Conservation (phyloP, 2,113 vertebrate genomes). For the Heterotilapia buettikoferi region DNA sequence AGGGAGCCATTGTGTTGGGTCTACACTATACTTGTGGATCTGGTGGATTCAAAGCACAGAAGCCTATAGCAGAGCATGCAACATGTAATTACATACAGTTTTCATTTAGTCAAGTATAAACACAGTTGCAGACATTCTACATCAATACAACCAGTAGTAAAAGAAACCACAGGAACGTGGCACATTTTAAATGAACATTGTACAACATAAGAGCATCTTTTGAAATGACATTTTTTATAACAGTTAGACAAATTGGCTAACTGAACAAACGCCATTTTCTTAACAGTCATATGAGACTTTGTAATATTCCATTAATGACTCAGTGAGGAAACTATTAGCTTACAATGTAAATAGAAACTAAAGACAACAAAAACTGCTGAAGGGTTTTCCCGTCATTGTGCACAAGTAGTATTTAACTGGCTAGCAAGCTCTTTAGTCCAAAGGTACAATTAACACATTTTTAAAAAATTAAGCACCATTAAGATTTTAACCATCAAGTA, state of each 20-base stretch:
- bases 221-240: neutral
- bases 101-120: constrained; percentile 23
- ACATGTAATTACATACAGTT: constrained; percentile 28
- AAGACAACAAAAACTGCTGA: neutral
- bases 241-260: neutral
- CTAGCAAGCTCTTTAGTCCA: neutral
- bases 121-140: neutral
- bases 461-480: neutral
- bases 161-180: neutral
- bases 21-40: constrained; percentile 1
- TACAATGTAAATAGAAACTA: neutral
- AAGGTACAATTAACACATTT: neutral
- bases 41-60: constrained; percentile 15
- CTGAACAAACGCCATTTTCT: neutral
- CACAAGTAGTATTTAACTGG: neutral
- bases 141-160: neutral
- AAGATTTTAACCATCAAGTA: neutral
- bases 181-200: neutral
- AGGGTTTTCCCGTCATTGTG: neutral
- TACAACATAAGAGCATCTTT: neutral
- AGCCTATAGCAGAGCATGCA: neutral
- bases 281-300: neutral
- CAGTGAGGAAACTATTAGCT: neutral
- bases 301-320: neutral
- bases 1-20: constrained; percentile 53